A percentile compares a stretch with the other conserved stretches of the same genome.
These are phyloP conservation scores for Calcarius lapponicus DNA, from an alignment of 2,797 vertebrate genomes.

Conservation along the genomic window DNA sequence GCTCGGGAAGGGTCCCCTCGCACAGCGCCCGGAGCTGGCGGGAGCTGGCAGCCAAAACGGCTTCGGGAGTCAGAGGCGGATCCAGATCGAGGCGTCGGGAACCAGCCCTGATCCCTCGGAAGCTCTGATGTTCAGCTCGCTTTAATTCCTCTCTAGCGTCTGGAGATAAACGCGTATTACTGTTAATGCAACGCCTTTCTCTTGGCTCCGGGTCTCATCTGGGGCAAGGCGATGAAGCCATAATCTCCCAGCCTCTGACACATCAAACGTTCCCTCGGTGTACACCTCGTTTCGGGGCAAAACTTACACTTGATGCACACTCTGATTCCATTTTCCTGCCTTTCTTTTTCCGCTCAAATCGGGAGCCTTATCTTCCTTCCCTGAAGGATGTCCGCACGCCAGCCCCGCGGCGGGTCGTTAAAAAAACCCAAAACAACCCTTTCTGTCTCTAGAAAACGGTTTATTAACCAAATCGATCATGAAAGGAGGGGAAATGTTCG, in stretches of 20 bases:
- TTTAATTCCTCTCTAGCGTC: not conserved
- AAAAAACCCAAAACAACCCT: not conserved
- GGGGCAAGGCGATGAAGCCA: not conserved
- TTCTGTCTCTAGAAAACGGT: not conserved
- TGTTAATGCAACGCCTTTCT: not conserved
- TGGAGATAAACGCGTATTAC: not conserved
- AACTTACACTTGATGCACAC: not conserved
- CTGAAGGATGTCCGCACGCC: not conserved
- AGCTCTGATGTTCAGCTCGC: not conserved
- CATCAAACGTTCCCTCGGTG: not conserved
- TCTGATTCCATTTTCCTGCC: not conserved
- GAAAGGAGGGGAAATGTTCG: not conserved
- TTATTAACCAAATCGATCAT: not conserved
- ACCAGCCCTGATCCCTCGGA: not conserved
- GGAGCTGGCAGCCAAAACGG: not conserved
- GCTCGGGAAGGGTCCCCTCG: not conserved
- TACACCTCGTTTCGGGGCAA: not conserved
- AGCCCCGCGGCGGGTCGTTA: not conserved
- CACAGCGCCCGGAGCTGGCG: rapidly evolving
- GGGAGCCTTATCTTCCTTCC: not conserved
- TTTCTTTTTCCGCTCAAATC: not conserved
- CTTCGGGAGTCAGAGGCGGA: not conserved
- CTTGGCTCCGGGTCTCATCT: not conserved
- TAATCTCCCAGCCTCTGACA: not conserved
- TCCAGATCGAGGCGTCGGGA: not conserved